Percentiles rank a stretch among this genome's conserved stretches.
phyloP scores from a whole-genome alignment of 2,888 invertebrate species.

The Mayetiola destructor region DNA sequence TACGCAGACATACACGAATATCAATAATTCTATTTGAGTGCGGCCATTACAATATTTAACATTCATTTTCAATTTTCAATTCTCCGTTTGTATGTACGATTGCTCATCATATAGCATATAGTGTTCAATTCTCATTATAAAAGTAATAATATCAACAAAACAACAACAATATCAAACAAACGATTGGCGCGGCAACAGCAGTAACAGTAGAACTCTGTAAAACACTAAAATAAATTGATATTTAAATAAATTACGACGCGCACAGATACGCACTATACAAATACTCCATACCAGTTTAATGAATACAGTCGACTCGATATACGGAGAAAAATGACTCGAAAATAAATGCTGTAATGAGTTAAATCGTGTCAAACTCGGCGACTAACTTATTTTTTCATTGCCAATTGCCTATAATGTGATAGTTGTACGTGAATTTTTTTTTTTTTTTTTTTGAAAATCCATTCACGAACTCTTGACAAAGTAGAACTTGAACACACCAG shows the following conservation, averaged over 20 bases:
- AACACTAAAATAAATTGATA: conserved; percentile 5
- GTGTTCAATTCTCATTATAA: background rate
- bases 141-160: background rate
- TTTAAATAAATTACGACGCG: conserved; percentile 12
- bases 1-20: background rate
- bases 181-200: background rate
- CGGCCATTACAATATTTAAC: conserved; percentile 7
- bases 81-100: background rate
- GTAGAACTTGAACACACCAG: no score
- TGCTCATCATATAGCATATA: no score
- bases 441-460: no score
- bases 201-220: background rate
- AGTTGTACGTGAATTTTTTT: no score
- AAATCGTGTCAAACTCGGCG: background rate
- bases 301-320: no score
- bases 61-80: background rate
- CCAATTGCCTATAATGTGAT: no score
- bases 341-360: background rate
- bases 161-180: background rate
- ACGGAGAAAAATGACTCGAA: background rate
- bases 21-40: conserved; percentile 1
- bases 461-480: no score
- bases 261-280: conserved; percentile 10
- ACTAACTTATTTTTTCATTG: no score
- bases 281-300: background rate